Conservation (phyloP, 2,797 vertebrate species). For the Gallinago nigripennis region DNA sequence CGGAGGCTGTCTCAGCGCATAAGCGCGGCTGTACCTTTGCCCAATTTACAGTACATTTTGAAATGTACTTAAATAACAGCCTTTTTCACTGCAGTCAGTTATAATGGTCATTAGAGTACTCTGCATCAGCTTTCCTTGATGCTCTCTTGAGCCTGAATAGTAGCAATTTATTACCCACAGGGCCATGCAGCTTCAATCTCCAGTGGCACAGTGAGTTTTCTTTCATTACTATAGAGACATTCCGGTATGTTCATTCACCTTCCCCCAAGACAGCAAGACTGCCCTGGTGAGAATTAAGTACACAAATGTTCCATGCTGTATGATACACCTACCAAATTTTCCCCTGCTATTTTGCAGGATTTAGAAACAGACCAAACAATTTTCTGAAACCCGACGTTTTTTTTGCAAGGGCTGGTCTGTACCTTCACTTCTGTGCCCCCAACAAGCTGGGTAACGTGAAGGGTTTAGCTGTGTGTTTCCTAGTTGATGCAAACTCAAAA, state of each 20-base stretch:
- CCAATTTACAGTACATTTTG: constrained; percentile 62
- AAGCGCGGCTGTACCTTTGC: constrained; percentile 47
- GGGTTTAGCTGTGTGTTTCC: not conserved
- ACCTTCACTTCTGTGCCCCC: not conserved
- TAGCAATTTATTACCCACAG: constrained; percentile 54
- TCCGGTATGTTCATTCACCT: constrained; percentile 3
- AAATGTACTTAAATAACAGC: constrained; percentile 60
- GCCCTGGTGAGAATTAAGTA: constrained; percentile 28
- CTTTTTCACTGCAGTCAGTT: constrained; percentile 50
- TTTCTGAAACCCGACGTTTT: not conserved
- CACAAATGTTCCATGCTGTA: not conserved
- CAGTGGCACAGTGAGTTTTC: constrained; percentile 45
- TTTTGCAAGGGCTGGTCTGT: not conserved
- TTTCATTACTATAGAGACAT: constrained; percentile 44
- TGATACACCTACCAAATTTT: not conserved
- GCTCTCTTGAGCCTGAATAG: constrained; percentile 52
- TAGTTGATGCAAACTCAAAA: not conserved
- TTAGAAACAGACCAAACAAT: not conserved
- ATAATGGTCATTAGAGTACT: constrained; percentile 61
- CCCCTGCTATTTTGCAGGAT: not conserved
- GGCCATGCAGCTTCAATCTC: constrained; percentile 46
- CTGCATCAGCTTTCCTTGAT: constrained; percentile 42
- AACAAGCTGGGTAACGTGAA: not conserved
- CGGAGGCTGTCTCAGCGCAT: constrained; percentile 11
- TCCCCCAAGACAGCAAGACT: not conserved